Conservation (phyloP, 2,888 invertebrate species). For the Latrodectus elegans region DNA sequence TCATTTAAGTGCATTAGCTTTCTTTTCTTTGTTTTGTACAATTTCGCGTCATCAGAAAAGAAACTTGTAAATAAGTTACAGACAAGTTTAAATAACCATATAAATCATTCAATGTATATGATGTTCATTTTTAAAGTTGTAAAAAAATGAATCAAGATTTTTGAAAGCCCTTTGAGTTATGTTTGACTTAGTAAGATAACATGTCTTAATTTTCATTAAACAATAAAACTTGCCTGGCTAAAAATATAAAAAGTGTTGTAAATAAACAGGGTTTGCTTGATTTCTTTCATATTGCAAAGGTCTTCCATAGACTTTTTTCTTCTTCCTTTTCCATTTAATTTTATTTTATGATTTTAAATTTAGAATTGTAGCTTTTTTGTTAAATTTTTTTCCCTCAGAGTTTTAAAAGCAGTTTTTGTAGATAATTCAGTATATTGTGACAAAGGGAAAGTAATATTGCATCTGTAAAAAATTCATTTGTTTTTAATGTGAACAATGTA, state of each 20-base stretch:
- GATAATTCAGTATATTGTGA: conserved; percentile 31
- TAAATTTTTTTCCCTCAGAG: background rate
- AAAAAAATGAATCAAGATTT: conserved; percentile 12
- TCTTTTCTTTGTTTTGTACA: conserved; percentile 68
- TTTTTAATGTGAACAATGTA: conserved; percentile 62
- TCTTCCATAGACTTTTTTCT: conserved; percentile 43
- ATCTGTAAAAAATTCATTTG: conserved; percentile 67
- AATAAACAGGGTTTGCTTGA: background rate
- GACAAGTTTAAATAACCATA: conserved; percentile 32
- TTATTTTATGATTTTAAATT: background rate
- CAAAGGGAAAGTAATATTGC: conserved; percentile 24
- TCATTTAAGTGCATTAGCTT: conserved; percentile 67
- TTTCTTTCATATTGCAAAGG: conserved; percentile 22
- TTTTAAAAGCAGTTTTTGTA: conserved; percentile 29
- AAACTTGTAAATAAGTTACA: conserved; percentile 65
- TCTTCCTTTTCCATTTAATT: background rate
- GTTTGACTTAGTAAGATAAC: background rate
- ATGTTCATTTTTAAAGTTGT: conserved; percentile 42
- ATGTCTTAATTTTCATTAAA: background rate
- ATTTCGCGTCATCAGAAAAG: conserved; percentile 66
- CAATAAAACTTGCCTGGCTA: background rate
- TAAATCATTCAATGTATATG: conserved; percentile 37
- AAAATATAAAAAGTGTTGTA: background rate
- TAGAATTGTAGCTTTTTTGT: background rate
- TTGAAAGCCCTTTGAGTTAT: background rate